Percentiles rank a stretch among this genome's conserved stretches.
These are phyloP conservation scores for Lemur catta DNA, from an alignment of 2,797 vertebrate species.

Conservation along the genomic window DNA sequence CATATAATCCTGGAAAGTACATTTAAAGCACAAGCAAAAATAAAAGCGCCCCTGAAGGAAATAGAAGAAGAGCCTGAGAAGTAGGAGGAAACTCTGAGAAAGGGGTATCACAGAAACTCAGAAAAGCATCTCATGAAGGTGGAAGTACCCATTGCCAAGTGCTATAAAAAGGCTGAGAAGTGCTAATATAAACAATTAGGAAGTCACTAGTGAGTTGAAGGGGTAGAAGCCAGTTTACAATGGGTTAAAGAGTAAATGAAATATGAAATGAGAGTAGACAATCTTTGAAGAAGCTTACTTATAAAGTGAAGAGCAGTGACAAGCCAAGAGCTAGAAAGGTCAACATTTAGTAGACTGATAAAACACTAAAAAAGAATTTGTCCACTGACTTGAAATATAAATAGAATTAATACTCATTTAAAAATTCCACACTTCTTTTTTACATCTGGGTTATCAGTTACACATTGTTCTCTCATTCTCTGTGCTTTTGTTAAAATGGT, in stretches of 20 bases:
- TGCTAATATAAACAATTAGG: constrained; percentile 22
- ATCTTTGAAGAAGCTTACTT: background rate
- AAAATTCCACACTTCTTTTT: background rate
- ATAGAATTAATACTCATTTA: constrained; percentile 11
- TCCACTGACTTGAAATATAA: constrained; percentile 39
- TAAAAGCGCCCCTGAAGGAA: background rate
- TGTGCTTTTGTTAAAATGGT: background rate
- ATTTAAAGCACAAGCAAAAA: constrained; percentile 9
- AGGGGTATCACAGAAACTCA: background rate
- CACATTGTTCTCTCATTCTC: background rate
- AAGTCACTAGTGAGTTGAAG: background rate
- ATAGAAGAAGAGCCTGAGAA: background rate
- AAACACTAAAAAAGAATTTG: constrained; percentile 11
- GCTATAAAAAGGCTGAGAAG: background rate
- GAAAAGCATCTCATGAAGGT: background rate
- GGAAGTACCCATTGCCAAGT: background rate
- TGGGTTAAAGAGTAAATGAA: background rate
- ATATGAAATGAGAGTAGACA: background rate
- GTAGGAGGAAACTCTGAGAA: background rate
- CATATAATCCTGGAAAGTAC: background rate
- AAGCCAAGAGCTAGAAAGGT: background rate
- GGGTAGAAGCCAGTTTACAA: background rate
- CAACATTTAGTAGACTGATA: background rate
- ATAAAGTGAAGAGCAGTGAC: background rate
- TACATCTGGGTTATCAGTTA: background rate